Evolutionary conservation across 2,113 vertebrate genomes (phyloP).

Genomic region (Budorcas taxicolor): DNA sequence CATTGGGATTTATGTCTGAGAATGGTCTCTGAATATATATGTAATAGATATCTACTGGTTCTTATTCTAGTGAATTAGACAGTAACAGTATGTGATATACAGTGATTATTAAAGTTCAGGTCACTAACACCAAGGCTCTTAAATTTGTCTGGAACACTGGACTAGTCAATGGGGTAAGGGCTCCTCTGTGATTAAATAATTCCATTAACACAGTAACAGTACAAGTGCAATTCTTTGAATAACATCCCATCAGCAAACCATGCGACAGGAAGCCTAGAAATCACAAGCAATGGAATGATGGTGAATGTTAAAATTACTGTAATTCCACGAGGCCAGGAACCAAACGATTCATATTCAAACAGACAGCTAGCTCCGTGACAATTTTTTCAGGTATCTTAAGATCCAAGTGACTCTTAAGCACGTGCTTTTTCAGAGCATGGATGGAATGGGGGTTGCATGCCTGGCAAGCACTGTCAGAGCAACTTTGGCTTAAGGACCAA

Average conservation of each 20-base stretch:
- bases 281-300: slow-evolving; percentile 60
- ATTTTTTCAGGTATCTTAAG: background rate
- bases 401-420: slow-evolving; percentile 22
- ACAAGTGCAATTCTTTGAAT: slow-evolving; percentile 11
- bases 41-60: background rate
- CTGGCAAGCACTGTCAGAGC: slow-evolving; percentile 23
- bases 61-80: slow-evolving; percentile 25
- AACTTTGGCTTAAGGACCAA: background rate
- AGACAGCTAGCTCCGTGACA: background rate
- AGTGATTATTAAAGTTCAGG: slow-evolving; percentile 11
- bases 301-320: slow-evolving; percentile 48
- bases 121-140: slow-evolving; percentile 27
- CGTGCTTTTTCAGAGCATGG: slow-evolving; percentile 55
- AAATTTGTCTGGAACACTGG: background rate
- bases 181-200: slow-evolving; percentile 36
- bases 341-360: slow-evolving; percentile 35
- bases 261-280: slow-evolving; percentile 55
- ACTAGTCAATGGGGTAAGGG: background rate
- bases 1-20: background rate
- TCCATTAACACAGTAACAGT: slow-evolving; percentile 24
- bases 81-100: background rate
- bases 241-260: slow-evolving; percentile 52
- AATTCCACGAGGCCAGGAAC: slow-evolving; percentile 66
- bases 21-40: background rate
- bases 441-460: slow-evolving; percentile 55